Evolutionary conservation across 2,888 invertebrate genomes (phyloP), one percentile per base, ranked within the genome.

Genomic region (Ashinkailepas kermadecensis): DNA sequence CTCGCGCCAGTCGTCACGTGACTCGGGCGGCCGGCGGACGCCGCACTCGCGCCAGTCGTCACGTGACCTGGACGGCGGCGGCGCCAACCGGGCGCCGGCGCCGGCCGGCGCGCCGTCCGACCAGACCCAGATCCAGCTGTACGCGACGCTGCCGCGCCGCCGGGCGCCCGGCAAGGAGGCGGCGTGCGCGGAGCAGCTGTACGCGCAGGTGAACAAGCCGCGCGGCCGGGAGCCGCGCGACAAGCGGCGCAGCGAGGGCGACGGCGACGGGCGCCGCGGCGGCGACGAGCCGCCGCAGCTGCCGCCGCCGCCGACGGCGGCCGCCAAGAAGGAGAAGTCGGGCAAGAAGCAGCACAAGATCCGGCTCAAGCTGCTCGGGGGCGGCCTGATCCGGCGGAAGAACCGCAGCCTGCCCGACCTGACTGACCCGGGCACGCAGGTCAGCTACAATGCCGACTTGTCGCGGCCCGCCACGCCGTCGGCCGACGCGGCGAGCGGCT

Each of bases 351-450:
- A 95, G 86, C 96, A 96, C 86, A 95, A 95, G 88, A 94, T 96
- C 79, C 89, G 95, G 58, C 90, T 95, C 86, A 95, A 95, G 87
- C 87, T 95, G 7, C 87, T 96, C 12, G 95, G 96, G 95, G 95
- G 95, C 21, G 95, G 95, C 3, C 78, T 58, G 25, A 95, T 96
- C 81, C 91, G 94, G 83, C 90, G 95, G 59, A 96, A 96, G 87
- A 96, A 96, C 86, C 90, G 95, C 84, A 95, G 95, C 82, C 94
- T 96, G 94, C 96, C 96, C 0, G 96, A 96, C 88, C 89, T 96
- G 80, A 93, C 95, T 0, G 95, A 95, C 87, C 93, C 93, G 0
- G 57, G 12, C 11, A 11, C 15, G 12, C 93, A 92, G 84, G 85
- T 85, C 58, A 83, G 82, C 57, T 84, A 84, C 88, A 87, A 85